Percentiles rank a stretch among this genome's conserved stretches.
Conservation (phyloP, 2,797 vertebrate species). For the Percopsis omiscomaycus region DNA sequence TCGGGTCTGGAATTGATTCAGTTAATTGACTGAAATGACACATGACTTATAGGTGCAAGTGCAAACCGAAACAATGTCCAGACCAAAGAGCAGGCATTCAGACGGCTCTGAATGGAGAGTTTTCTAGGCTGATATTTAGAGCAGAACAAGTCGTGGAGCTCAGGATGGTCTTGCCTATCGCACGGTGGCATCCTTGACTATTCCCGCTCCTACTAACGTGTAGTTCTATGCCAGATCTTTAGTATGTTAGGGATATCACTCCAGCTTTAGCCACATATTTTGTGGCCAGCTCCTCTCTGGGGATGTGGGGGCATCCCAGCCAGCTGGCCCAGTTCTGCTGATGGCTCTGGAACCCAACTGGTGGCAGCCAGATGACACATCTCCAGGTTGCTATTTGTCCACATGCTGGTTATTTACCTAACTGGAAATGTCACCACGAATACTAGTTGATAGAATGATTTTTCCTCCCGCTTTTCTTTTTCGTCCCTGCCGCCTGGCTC, state of each 20-base stretch:
- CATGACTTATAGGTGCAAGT: no score
- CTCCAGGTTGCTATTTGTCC: conserved; percentile 42
- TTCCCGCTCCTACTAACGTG: neutral
- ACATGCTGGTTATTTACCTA: conserved; percentile 56
- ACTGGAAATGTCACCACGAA: conserved; percentile 57
- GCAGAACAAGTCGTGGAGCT: no score
- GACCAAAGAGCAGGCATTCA: no score
- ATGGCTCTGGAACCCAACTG: conserved; percentile 37
- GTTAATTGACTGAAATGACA: no score
- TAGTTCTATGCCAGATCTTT: conserved; percentile 35
- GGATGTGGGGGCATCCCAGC: conserved; percentile 47
- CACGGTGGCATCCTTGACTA: no score
- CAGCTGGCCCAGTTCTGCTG: conserved; percentile 42
- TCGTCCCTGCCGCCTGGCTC: conserved; percentile 3
- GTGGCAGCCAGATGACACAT: conserved; percentile 42
- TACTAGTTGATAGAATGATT: conserved; percentile 9
- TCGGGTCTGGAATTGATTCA: no score
- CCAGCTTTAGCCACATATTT: conserved; percentile 35
- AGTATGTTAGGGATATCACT: conserved; percentile 36
- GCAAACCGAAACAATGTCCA: no score
- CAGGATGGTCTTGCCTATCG: no score
- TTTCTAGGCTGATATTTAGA: no score
- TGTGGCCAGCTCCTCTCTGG: conserved; percentile 34
- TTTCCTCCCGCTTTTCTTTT: conserved; percentile 35
- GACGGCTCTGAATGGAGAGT: no score